Conservation (phyloP, 2,888 invertebrate genomes). For the Pediacus dermestoides region DNA sequence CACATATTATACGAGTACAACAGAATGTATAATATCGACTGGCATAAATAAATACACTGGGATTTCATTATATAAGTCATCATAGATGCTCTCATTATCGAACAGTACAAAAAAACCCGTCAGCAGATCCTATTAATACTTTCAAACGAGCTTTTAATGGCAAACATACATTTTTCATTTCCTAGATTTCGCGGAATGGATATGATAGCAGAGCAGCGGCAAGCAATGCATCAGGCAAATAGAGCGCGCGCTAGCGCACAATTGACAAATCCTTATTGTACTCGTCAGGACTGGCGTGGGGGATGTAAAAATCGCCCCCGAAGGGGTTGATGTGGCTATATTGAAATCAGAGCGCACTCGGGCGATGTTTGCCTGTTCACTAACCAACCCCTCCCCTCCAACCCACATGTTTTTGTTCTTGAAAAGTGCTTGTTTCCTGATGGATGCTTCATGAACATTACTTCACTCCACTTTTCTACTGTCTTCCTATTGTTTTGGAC, state of each 20-base stretch:
- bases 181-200: conserved; percentile 36
- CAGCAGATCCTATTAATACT: conserved; percentile 35
- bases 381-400: conserved; percentile 16
- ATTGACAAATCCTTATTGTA: conserved; percentile 49
- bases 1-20: too few species aligned
- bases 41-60: too few species aligned
- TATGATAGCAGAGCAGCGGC: conserved; percentile 11
- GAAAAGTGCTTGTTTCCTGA: conserved; percentile 28
- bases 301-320: conserved; percentile 45
- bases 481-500: conserved; percentile 22
- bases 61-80: conserved; percentile 4
- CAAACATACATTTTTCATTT: conserved; percentile 46
- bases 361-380: conserved; percentile 36
- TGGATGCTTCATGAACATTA: conserved; percentile 24
- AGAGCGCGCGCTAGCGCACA: conserved; percentile 42
- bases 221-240: conserved; percentile 28
- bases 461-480: conserved; percentile 21
- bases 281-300: conserved; percentile 23
- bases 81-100: conserved; percentile 17
- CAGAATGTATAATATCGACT: too few species aligned
- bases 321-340: conserved; percentile 43
- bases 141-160: conserved; percentile 44
- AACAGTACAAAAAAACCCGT: conserved; percentile 19
- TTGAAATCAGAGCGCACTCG: conserved; percentile 42
- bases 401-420: conserved; percentile 24